Evolutionary conservation across 2,113 vertebrate species (phyloP).

Genomic region (Myiagra hebetior): DNA sequence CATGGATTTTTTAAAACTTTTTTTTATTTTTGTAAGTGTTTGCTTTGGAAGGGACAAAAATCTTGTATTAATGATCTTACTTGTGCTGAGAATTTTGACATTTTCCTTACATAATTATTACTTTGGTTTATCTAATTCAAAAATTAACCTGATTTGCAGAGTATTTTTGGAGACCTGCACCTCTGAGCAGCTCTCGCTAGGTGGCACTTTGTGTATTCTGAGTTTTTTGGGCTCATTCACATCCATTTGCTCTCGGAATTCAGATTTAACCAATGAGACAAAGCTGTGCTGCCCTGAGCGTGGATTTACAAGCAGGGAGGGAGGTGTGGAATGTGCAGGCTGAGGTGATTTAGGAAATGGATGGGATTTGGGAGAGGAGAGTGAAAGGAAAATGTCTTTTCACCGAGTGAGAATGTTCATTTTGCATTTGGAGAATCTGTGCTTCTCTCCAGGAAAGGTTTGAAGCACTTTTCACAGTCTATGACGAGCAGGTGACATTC

Average conservation of each 20-base stretch:
- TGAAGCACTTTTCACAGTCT: conserved; percentile 88
- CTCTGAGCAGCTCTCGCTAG: not conserved
- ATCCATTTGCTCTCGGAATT: not conserved
- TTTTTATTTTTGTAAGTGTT: not conserved
- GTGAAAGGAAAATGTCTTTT: not conserved
- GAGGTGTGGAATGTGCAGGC: not conserved
- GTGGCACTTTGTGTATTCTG: not conserved
- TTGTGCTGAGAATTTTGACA: not conserved
- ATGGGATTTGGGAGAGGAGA: not conserved
- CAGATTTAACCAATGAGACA: not conserved
- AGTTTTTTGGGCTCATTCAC: not conserved
- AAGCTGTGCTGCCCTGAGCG: not conserved
- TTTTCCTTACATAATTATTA: not conserved
- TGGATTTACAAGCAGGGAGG: not conserved
- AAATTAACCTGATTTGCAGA: not conserved
- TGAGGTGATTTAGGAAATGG: not conserved
- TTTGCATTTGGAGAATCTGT: not conserved
- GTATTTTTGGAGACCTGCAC: not conserved
- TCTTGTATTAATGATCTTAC: not conserved
- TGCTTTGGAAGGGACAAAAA: not conserved
- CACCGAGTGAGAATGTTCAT: not conserved
- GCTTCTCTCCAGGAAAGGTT: conserved; percentile 84
- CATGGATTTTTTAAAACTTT: not conserved
- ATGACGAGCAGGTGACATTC: conserved; percentile 89
- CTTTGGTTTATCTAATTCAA: not conserved